phyloP scores from a whole-genome alignment of 2,113 vertebrate genomes.

The Anguilla japonica region DNA sequence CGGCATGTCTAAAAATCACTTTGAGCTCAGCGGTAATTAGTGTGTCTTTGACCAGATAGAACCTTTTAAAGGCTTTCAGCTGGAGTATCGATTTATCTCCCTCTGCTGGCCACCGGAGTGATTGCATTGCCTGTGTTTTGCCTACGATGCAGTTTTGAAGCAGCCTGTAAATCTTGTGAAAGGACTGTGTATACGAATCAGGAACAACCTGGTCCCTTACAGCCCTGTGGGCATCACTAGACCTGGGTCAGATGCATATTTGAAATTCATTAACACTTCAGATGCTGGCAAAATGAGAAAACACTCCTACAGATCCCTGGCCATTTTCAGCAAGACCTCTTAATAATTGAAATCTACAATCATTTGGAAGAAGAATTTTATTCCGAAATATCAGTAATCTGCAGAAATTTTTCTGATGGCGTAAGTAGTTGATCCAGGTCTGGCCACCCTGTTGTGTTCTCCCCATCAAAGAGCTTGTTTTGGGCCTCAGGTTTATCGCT shows the following conservation, averaged over 20 bases:
- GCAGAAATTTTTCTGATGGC: no score
- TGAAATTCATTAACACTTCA: no score
- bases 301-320: no score
- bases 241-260: no score
- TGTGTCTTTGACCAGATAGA: neutral
- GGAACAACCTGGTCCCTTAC: neutral
- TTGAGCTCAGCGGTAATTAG: neutral
- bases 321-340: no score
- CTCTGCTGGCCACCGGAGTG: neutral
- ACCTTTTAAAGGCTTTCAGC: neutral
- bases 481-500: neutral
- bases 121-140: neutral
- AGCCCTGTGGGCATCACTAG: neutral
- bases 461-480: neutral
- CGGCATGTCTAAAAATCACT: neutral
- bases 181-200: neutral
- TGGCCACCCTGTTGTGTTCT: neutral
- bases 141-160: neutral
- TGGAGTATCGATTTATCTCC: neutral
- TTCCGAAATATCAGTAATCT: no score
- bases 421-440: no score
- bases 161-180: no score
- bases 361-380: no score
- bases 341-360: no score
- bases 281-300: no score